These are phyloP conservation scores for Arothron firmamentum DNA, from an alignment of 2,113 vertebrate species.

Conservation along the genomic window DNA sequence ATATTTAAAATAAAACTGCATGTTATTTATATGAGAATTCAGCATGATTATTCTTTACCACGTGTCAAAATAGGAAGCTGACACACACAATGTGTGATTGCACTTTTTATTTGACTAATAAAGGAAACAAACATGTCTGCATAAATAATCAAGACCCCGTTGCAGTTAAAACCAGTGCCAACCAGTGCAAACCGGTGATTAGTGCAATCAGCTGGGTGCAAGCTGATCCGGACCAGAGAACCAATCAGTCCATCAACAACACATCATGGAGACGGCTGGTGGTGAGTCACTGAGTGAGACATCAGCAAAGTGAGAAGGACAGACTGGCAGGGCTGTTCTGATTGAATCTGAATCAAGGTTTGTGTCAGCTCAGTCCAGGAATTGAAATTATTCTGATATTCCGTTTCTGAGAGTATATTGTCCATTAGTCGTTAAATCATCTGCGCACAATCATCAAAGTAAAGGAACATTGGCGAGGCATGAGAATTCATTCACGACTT, in stretches of 20 bases:
- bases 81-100: background rate
- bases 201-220: conserved; percentile 31
- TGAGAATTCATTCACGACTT: background rate
- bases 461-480: conserved; percentile 36
- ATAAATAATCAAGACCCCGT: conserved; percentile 3
- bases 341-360: too few species aligned
- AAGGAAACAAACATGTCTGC: conserved; percentile 22
- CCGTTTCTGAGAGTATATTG: too few species aligned
- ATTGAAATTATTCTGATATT: conserved; percentile 1
- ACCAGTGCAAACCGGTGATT: conserved; percentile 8
- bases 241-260: conserved; percentile 32
- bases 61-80: background rate
- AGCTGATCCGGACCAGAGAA: conserved; percentile 19
- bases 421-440: background rate
- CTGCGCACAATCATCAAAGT: conserved; percentile 22
- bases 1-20: too few species aligned
- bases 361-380: background rate
- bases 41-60: background rate
- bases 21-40: background rate
- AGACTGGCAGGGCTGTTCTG: too few species aligned
- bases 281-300: too few species aligned
- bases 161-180: conserved; percentile 15
- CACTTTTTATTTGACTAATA: conserved; percentile 10
- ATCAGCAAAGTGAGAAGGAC: too few species aligned
- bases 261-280: background rate